Conservation (phyloP, 1,140 invertebrate genomes). For the Philopotamus ludificatus region DNA sequence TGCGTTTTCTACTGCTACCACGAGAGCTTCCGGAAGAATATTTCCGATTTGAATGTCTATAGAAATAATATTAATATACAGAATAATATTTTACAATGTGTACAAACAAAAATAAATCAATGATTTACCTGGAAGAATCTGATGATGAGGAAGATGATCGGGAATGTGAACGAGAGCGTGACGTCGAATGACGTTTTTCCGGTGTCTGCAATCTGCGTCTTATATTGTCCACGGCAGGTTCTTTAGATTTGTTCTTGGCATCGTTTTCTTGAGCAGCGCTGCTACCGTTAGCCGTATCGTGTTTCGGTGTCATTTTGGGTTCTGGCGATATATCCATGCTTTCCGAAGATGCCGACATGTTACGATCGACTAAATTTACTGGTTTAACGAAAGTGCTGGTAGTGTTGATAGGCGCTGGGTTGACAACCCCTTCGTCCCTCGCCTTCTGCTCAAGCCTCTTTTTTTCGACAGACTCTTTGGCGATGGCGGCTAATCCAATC, state of each 20-base stretch:
- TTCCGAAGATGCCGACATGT: constrained; percentile 38
- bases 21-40: constrained; percentile 37
- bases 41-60: constrained; percentile 31
- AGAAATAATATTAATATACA: constrained; percentile 6
- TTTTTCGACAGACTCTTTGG: constrained; percentile 55
- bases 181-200: constrained; percentile 48
- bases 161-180: constrained; percentile 56
- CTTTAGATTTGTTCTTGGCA: constrained; percentile 39
- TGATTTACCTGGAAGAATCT: constrained; percentile 51
- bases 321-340: constrained; percentile 42
- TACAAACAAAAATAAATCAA: background rate
- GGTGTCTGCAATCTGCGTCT: constrained; percentile 34
- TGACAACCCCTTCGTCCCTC: constrained; percentile 33
- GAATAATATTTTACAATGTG: background rate
- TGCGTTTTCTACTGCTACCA: constrained; percentile 23
- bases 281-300: constrained; percentile 35
- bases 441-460: constrained; percentile 47
- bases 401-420: background rate
- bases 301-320: constrained; percentile 38
- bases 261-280: constrained; percentile 40
- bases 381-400: constrained; percentile 3
- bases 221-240: constrained; percentile 38
- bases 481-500: constrained; percentile 59
- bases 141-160: constrained; percentile 51
- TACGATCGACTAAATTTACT: constrained; percentile 14